Percentiles rank a stretch among this genome's conserved stretches.
These are phyloP conservation scores for Pseudoatta argentina DNA, from an alignment of 1,140 invertebrate genomes.

Conservation along the genomic window DNA sequence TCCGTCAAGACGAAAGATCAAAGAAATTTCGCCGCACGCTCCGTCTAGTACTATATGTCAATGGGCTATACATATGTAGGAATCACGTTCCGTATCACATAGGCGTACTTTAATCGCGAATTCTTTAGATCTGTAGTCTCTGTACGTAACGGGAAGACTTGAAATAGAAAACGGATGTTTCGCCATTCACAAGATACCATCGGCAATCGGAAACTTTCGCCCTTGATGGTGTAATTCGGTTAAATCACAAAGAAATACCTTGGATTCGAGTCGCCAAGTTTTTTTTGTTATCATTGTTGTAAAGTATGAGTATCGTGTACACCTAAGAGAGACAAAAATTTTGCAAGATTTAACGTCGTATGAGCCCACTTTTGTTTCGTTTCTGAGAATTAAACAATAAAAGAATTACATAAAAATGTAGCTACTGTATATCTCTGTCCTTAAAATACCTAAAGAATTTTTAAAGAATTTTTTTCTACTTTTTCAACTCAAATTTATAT, in stretches of 20 bases:
- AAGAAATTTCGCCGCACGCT: no score
- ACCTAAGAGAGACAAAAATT: conserved; percentile 1
- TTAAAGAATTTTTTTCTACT: background rate
- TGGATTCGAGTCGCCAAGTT: conserved; percentile 34
- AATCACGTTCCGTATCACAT: background rate
- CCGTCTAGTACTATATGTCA: no score
- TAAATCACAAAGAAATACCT: conserved; percentile 34
- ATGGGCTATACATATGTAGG: no score
- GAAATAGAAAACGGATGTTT: conserved; percentile 35
- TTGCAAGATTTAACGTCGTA: background rate
- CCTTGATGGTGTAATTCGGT: conserved; percentile 57
- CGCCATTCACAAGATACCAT: conserved; percentile 62
- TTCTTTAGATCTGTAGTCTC: background rate
- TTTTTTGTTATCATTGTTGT: background rate
- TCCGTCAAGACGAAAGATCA: no score
- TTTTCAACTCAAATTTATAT: background rate
- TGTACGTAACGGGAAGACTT: background rate
- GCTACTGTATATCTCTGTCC: background rate
- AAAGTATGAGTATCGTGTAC: conserved; percentile 47
- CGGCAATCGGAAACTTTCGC: conserved; percentile 47
- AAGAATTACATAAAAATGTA: background rate
- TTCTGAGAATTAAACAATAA: background rate
- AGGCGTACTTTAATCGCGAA: background rate
- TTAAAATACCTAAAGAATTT: background rate
- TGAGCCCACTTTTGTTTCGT: background rate